phyloP scores from a whole-genome alignment of 2,888 invertebrate genomes.

The Elgonia sp. region DNA sequence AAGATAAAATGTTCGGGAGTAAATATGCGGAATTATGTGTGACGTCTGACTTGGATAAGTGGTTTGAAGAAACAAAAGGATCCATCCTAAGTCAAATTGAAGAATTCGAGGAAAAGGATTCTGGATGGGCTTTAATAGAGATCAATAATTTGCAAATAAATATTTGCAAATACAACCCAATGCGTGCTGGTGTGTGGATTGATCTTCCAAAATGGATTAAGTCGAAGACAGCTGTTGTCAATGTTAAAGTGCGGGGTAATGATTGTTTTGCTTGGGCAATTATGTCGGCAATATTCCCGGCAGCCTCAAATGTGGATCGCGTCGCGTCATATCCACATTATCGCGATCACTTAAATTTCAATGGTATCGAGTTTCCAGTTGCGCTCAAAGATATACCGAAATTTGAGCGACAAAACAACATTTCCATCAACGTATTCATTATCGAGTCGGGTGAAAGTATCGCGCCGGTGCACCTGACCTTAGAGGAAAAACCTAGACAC shows the following conservation, averaged over 20 bases:
- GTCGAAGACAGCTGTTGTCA: too few relatives aligned
- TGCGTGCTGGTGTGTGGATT: constrained; percentile 73
- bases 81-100: constrained; percentile 68
- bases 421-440: constrained; percentile 31
- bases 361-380: too few relatives aligned
- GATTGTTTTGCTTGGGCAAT: too few relatives aligned
- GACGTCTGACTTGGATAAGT: constrained; percentile 30
- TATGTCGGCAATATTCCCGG: too few relatives aligned
- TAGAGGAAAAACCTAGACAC: neutral
- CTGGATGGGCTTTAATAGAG: too few relatives aligned
- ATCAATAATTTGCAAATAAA: constrained; percentile 71
- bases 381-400: too few relatives aligned
- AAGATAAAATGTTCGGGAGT: neutral
- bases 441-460: neutral
- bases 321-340: too few relatives aligned
- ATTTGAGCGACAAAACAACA: constrained; percentile 50
- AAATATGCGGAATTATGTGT: constrained; percentile 21
- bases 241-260: too few relatives aligned
- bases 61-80: constrained; percentile 51
- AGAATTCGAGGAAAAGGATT: too few relatives aligned
- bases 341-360: too few relatives aligned
- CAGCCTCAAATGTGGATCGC: too few relatives aligned
- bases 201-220: constrained; percentile 68
- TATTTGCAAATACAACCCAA: constrained; percentile 75
- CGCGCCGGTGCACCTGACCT: constrained; percentile 20